Base-by-base conservation (phyloP, 2,113 vertebrate species). In the Athene noctua region DNA sequence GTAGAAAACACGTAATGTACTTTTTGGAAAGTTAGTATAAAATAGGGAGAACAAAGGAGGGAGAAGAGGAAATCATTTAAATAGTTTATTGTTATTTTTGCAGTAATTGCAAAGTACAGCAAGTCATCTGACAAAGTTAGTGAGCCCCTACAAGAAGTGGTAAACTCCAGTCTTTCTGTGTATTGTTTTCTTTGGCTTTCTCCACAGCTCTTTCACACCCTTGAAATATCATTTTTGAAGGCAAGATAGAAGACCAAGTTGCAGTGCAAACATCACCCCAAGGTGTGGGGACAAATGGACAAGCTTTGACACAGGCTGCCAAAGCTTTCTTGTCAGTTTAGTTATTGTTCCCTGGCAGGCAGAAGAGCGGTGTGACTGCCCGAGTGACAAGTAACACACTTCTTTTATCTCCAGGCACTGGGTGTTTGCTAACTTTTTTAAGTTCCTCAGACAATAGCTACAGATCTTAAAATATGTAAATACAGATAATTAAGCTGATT, bases 61-160 rank as follows among this genome's bases (percentile, higher is more conserved):
- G 40, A 93, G 63, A 88, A 38, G 15, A 90, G 47, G 79, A 95
- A 94, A 94, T 51, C 13, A 36, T 96, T 92, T 78, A 96, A 90
- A 96, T 96, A 78, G 93, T 93, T 95, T 88, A 90, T 67, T 96
- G 92, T 95, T 96, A 96, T 96, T 97, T 96, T 97, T 95, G 90
- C 90, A 81, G 94, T 93, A 95, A 95, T 95, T 95, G 90, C 88
- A 88, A 95, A 95, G 93, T 90, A 92, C 90, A 80, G 58, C 92
- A 83, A 93, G 96, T 96, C 96, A 95, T 90, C 96, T 97, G 96
- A 97, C 95, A 95, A 88, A 96, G 85, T 55, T 79, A 95, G 87
- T 7, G 58, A 96, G 88, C 42, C 72, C 92, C 79, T 97, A 44
- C 5, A 18, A 88, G 81, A 80, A 73, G 72, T 23, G 90, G 96